Conservation (phyloP, 2,113 vertebrate genomes). For the Isurus oxyrinchus region DNA sequence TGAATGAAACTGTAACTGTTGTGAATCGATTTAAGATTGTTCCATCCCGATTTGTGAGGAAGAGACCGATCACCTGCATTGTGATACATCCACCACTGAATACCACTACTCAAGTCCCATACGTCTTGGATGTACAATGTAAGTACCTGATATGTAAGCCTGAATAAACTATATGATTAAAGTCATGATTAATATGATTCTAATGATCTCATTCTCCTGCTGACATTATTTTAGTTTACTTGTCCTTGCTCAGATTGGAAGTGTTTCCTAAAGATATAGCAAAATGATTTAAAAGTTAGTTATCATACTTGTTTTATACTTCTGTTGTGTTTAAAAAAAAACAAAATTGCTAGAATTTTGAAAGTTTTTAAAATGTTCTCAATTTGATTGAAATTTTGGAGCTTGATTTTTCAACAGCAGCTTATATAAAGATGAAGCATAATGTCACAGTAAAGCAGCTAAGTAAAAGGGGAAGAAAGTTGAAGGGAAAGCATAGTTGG, state of each 20-base stretch:
- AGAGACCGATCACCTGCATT: constrained; percentile 77
- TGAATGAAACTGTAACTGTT: constrained; percentile 76
- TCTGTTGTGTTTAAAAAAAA: not conserved
- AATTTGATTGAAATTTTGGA: not conserved
- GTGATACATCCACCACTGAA: constrained; percentile 83
- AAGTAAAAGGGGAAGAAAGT: constrained; percentile 46
- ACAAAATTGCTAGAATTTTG: not conserved
- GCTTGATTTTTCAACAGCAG: not conserved
- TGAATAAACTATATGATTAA: not conserved
- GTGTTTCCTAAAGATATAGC: not conserved
- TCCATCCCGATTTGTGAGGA: constrained; percentile 75
- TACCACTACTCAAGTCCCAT: constrained; percentile 72
- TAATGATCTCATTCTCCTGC: not conserved
- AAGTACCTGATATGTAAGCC: constrained; percentile 56
- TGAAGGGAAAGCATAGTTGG: constrained; percentile 46
- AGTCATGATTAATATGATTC: not conserved
- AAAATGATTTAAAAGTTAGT: not conserved
- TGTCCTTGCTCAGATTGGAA: not conserved
- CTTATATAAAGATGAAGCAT: constrained; percentile 16
- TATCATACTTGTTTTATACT: too few species aligned
- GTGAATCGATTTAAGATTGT: constrained; percentile 70
- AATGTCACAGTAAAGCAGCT: constrained; percentile 40
- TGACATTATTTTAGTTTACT: not conserved
- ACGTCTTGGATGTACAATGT: constrained; percentile 83
- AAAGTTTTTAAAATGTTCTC: not conserved